These are phyloP conservation scores for Drosophila pandora DNA, from an alignment of 1,140 invertebrate species.

Conservation along the genomic window DNA sequence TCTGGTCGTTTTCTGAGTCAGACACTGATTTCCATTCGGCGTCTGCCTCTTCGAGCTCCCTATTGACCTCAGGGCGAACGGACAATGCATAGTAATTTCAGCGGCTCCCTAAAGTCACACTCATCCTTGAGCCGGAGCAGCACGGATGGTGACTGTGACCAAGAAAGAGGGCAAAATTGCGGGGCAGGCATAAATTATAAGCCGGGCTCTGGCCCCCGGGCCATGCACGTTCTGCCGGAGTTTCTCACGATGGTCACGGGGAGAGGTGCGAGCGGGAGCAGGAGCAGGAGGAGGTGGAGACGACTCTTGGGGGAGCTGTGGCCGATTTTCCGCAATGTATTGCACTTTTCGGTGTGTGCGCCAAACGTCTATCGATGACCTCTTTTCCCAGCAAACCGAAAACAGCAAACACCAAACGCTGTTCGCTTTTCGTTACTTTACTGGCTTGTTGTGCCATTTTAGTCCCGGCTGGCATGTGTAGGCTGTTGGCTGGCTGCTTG, in stretches of 20 bases:
- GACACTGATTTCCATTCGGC: conserved; percentile 19
- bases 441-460: conserved; percentile 26
- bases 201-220: conserved; percentile 63
- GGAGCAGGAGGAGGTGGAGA: conserved; percentile 1
- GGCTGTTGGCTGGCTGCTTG: conserved; percentile 24
- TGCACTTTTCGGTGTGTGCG: conserved; percentile 33
- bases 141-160: conserved; percentile 24
- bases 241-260: conserved; percentile 40
- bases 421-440: conserved; percentile 16
- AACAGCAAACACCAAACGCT: conserved; percentile 14
- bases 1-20: conserved; percentile 3
- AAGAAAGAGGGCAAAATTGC: conserved; percentile 51
- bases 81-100: conserved; percentile 65
- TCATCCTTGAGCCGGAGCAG: conserved; percentile 64
- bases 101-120: conserved; percentile 64
- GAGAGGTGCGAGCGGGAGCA: background rate
- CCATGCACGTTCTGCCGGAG: conserved; percentile 70
- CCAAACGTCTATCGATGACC: conserved; percentile 64
- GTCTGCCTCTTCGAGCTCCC: conserved; percentile 30
- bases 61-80: conserved; percentile 48
- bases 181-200: conserved; percentile 71
- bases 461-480: conserved; percentile 51
- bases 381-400: conserved; percentile 46
- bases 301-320: conserved; percentile 38
- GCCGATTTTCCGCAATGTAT: conserved; percentile 30